Evolutionary conservation across 2,797 vertebrate species (phyloP).

Genomic region (Falco novaeseelandiae): DNA sequence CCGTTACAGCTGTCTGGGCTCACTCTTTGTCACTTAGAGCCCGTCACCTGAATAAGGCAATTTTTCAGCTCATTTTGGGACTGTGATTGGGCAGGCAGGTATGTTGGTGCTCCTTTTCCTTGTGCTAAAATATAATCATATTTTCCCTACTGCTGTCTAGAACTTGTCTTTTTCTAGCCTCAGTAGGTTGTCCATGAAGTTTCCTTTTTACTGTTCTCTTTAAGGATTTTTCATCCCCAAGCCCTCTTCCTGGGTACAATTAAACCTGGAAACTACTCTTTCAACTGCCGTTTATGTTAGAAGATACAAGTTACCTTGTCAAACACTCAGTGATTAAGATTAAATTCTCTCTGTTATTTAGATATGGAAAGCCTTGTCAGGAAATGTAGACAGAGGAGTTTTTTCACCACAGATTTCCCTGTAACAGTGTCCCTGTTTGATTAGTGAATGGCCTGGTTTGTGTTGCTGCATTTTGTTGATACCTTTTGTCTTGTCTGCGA

Average conservation of each 20-base stretch:
- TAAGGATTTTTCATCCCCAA: background rate
- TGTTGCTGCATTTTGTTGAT: background rate
- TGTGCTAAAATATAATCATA: background rate
- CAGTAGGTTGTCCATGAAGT: background rate
- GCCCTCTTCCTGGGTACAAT: background rate
- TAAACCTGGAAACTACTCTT: background rate
- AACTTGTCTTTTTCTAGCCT: background rate
- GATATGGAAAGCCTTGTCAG: background rate
- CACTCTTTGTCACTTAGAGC: background rate
- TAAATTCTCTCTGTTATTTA: background rate
- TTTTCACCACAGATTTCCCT: background rate
- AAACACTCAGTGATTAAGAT: background rate
- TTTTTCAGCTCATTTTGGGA: background rate
- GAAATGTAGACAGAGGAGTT: background rate
- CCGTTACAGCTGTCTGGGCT: background rate
- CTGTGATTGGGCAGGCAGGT: background rate
- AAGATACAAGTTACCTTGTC: background rate
- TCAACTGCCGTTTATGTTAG: background rate
- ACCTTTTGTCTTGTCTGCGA: background rate
- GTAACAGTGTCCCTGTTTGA: background rate
- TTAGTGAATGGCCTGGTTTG: background rate
- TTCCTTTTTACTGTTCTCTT: background rate
- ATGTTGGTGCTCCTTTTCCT: background rate
- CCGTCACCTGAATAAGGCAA: background rate
- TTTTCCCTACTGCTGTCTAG: background rate